Percentiles rank a stretch among this genome's conserved stretches.
Evolutionary conservation across 1,140 invertebrate species (phyloP).

Genomic region (Hetaerina americana): DNA sequence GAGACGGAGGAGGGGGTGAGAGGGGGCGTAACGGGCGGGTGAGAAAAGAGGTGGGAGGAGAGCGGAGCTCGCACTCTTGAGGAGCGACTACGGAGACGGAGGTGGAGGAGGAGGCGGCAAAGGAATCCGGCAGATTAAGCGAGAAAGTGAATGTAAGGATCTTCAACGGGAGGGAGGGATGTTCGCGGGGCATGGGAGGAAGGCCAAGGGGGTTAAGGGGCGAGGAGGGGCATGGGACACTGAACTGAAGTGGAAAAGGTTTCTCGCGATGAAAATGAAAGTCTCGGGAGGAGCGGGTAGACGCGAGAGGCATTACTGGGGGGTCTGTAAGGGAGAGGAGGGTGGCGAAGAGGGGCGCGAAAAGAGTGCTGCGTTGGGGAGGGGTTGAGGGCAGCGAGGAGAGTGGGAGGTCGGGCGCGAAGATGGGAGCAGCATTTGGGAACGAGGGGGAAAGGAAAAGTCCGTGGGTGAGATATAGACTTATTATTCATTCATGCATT

Average conservation of each 20-base stretch:
- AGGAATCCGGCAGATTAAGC: not conserved
- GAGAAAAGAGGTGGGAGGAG: not conserved
- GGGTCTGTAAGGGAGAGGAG: too few relatives aligned
- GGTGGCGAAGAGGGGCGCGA: not conserved
- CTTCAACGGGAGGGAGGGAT: not conserved
- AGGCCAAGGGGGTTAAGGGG: too few relatives aligned
- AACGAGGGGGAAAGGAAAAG: not conserved
- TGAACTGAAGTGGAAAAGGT: too few relatives aligned
- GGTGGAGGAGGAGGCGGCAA: too few relatives aligned
- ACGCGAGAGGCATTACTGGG: too few relatives aligned
- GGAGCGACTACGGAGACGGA: not conserved
- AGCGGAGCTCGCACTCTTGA: not conserved
- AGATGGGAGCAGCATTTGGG: not conserved
- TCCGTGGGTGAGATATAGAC: constrained; percentile 5
- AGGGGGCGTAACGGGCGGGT: not conserved
- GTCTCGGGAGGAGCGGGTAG: too few relatives aligned
- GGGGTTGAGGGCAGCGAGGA: not conserved
- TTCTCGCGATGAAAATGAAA: too few relatives aligned
- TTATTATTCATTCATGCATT: constrained; percentile 9
- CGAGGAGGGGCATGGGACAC: too few relatives aligned
- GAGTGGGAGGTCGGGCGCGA: not conserved
- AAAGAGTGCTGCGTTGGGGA: not conserved
- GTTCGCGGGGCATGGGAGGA: too few relatives aligned
- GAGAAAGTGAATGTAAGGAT: not conserved
- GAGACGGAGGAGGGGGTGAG: not conserved